Evolutionary conservation across 1,140 invertebrate genomes (phyloP).

Genomic region (Diprion similis): DNA sequence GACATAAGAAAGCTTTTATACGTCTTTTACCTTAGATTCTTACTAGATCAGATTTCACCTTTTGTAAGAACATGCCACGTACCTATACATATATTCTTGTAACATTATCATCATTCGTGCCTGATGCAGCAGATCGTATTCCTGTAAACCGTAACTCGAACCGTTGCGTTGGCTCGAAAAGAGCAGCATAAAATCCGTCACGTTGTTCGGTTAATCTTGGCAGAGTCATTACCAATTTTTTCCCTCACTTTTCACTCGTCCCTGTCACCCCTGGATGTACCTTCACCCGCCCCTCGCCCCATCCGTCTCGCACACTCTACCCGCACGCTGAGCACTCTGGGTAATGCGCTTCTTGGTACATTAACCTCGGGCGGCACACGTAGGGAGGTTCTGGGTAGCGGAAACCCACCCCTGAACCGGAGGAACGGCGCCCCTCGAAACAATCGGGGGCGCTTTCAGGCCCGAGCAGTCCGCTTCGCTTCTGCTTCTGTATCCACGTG

Average conservation of each 20-base stretch:
- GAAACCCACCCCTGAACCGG: neutral
- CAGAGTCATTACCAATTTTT: constrained; percentile 28
- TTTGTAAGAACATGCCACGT: too few species aligned
- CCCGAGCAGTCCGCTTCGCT: neutral
- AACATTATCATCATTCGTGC: too few species aligned
- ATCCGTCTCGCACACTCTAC: constrained; percentile 37
- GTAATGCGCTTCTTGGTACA: constrained; percentile 56
- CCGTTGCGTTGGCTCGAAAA: too few species aligned
- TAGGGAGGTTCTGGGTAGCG: too few species aligned
- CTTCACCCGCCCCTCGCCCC: constrained; percentile 14
- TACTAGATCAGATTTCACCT: too few species aligned
- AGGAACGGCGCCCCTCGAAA: neutral
- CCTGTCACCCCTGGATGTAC: neutral
- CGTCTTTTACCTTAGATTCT: too few species aligned
- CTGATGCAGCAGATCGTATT: too few species aligned
- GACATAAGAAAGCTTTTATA: too few species aligned
- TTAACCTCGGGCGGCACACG: constrained; percentile 43
- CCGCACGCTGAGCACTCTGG: constrained; percentile 40
- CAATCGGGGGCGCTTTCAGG: neutral
- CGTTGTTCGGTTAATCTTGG: neutral
- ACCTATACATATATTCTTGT: too few species aligned
- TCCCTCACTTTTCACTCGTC: constrained; percentile 8
- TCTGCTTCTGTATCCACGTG: too few species aligned
- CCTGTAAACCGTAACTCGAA: too few species aligned
- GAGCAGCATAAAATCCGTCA: neutral